Percentiles rank a stretch among this genome's conserved stretches.
Conservation (phyloP, 2,888 invertebrate species). For the Callinectes sapidus region DNA sequence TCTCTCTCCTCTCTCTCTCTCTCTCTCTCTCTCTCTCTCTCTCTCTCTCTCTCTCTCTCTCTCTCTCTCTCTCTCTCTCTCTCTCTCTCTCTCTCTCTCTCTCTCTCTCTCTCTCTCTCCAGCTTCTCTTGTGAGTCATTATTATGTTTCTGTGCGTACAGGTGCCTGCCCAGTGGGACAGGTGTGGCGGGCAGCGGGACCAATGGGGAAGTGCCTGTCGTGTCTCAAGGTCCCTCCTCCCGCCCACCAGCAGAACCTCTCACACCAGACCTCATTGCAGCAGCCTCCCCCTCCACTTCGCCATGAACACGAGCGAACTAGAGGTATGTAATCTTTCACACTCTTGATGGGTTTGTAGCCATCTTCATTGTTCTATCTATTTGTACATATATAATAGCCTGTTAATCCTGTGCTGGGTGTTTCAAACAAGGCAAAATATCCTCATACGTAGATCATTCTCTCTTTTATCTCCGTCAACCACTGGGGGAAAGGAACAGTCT, state of each 20-base stretch:
- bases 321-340: constrained; percentile 46
- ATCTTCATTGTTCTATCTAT: not conserved
- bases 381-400: not conserved
- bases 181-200: constrained; percentile 69
- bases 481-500: too few relatives aligned
- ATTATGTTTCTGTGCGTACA: not conserved
- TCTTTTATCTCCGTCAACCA: too few relatives aligned
- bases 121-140: not conserved
- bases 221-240: constrained; percentile 71
- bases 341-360: not conserved
- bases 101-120: not conserved
- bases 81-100: too few relatives aligned
- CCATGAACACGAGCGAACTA: constrained; percentile 54
- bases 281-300: constrained; percentile 50
- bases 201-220: constrained; percentile 73
- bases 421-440: too few relatives aligned
- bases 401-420: too few relatives aligned
- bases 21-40: too few relatives aligned
- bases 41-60: too few relatives aligned
- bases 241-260: constrained; percentile 62
- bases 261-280: constrained; percentile 50
- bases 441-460: too few relatives aligned
- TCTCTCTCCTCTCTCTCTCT: too few relatives aligned
- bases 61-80: too few relatives aligned
- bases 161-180: constrained; percentile 54